phyloP scores from a whole-genome alignment of 2,797 vertebrate genomes.

The Chanos chanos region DNA sequence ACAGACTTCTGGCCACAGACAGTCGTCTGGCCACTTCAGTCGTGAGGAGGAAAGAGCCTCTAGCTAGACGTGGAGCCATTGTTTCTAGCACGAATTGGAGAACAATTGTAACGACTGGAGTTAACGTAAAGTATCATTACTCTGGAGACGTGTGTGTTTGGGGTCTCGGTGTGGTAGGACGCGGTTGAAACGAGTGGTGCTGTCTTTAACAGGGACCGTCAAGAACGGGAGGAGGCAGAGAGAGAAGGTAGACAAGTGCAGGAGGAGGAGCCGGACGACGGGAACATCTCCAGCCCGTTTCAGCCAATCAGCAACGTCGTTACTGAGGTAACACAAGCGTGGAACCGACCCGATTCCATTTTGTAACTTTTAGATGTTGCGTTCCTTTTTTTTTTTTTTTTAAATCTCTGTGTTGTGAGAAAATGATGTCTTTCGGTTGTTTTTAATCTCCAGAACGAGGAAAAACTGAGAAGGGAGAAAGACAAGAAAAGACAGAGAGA shows the following conservation, averaged over 20 bases:
- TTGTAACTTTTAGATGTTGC: neutral
- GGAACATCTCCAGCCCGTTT: slow-evolving; percentile 77
- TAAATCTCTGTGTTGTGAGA: neutral
- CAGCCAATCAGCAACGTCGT: slow-evolving; percentile 83
- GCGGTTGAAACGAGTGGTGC: too few species aligned
- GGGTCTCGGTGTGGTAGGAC: too few species aligned
- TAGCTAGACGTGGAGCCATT: neutral
- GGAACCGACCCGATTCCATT: neutral
- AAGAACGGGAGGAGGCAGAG: slow-evolving; percentile 76
- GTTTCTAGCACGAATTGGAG: neutral
- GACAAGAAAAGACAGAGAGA: slow-evolving; percentile 62
- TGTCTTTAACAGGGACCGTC: slow-evolving; percentile 60
- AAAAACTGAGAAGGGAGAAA: slow-evolving; percentile 68
- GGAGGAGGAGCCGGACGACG: slow-evolving; percentile 67
- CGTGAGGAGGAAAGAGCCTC: neutral
- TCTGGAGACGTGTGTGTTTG: too few species aligned
- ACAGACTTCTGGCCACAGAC: neutral
- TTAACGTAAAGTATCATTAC: too few species aligned
- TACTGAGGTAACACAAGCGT: slow-evolving; percentile 66
- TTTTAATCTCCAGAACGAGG: slow-evolving; percentile 74
- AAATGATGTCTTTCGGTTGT: neutral
- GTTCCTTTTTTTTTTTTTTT: neutral
- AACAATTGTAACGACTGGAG: neutral
- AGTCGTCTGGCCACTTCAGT: neutral
- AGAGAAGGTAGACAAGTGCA: slow-evolving; percentile 58